Base-by-base conservation (phyloP, 2,113 vertebrate species). In the Siniperca knerii region DNA sequence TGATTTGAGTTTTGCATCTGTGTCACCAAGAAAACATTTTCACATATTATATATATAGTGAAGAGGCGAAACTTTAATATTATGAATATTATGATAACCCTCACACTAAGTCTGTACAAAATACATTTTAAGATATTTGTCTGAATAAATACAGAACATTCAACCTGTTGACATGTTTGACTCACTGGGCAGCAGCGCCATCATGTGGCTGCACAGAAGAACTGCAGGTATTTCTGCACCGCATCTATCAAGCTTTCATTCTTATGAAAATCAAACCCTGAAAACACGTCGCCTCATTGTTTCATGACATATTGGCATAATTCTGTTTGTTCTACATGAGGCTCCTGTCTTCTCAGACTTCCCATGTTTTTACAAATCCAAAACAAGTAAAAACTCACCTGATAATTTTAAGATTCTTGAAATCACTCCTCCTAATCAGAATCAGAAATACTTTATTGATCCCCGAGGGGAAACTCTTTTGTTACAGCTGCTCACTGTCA, bases 181-280 rank as follows among this genome's bases (percentile, higher is more conserved):
- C 6, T 9, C 46, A 15, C 46, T 48, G 46, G 46, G 25, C 48
- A 64, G 46, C 46, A 69, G 46, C 74, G 55, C 62, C 86, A 37
- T 9, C 62, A 0, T 44, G 78, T 46, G 82, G 4, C 6, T 4
- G 6, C 0, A 6, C 4, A 0, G 48, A 23, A 48, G 52, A 82
- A 72, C 72, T 48, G 61, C 82, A 81, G 66, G 3, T 10, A 0
- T 20, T 35, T 70, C 48, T 62, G 29, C 54, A 23, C 52, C 5
- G 4, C 9, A 3, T 55, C 11, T 1, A 2, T 57, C 33, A 42
- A 62, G 2, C 37, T 62, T 21, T 62, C 23, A 25, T 12, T 58
- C 29, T 62, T 6, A 44, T 15, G 4, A 48, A 15, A 16, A 5
- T 48, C 46, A 15, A 16, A 48, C 13, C 13, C 1, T 48, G 46